Evolutionary conservation across 2,113 vertebrate genomes (phyloP).

Genomic region (Indri indri): DNA sequence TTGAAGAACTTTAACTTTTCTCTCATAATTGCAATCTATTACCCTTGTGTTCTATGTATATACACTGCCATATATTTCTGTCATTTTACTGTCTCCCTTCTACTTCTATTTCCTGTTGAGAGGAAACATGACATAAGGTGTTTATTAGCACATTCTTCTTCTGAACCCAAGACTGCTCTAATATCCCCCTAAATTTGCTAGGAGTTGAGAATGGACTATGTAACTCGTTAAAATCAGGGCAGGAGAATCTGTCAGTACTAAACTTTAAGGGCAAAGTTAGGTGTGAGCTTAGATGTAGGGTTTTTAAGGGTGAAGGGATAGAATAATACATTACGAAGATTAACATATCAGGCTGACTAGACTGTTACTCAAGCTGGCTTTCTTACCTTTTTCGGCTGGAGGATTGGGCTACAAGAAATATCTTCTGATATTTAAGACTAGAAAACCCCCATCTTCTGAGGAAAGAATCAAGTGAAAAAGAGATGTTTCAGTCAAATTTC

Average conservation of each 20-base stretch:
- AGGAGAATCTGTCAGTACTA: neutral
- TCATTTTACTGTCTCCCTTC: neutral
- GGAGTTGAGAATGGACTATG: neutral
- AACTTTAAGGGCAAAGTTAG: neutral
- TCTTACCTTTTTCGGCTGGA: neutral
- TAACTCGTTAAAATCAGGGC: neutral
- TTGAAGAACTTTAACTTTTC: neutral
- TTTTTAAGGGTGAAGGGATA: neutral
- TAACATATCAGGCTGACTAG: neutral
- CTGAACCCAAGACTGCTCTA: neutral
- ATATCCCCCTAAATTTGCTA: neutral
- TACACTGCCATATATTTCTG: neutral
- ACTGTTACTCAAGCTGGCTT: neutral
- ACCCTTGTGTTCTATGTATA: neutral
- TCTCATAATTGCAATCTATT: neutral
- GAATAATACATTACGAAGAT: neutral
- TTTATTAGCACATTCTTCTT: neutral
- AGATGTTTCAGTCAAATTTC: neutral
- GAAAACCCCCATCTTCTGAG: neutral
- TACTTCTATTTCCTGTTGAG: neutral
- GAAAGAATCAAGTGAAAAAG: neutral
- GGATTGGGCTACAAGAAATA: neutral
- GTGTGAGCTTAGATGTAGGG: neutral
- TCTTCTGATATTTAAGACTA: neutral
- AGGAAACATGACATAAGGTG: neutral